A percentile compares a stretch with the other conserved stretches of the same genome.
These are phyloP conservation scores for Chrysemys picta DNA, from an alignment of 2,113 vertebrate genomes.

Conservation along the genomic window DNA sequence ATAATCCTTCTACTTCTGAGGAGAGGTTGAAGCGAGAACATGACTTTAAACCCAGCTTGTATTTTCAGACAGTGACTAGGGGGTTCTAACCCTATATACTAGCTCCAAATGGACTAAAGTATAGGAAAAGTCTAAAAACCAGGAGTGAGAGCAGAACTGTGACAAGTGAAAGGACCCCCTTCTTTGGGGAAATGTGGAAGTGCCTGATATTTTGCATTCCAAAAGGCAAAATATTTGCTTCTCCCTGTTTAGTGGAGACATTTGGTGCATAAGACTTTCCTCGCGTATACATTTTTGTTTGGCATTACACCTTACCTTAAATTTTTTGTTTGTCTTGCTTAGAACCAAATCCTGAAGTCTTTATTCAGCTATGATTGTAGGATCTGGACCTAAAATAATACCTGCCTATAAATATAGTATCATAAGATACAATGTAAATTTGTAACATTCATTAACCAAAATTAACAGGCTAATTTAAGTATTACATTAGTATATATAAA, in stretches of 20 bases:
- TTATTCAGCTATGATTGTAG: not conserved
- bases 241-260: not conserved
- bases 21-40: not conserved
- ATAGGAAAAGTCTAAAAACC: not conserved
- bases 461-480: not conserved
- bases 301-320: not conserved
- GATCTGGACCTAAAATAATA: not conserved
- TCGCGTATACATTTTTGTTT: not conserved
- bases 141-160: not conserved
- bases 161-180: not conserved
- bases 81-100: not conserved
- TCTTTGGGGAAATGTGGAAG: not conserved
- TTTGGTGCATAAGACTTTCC: not conserved
- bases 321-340: not conserved
- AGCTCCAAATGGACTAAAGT: not conserved
- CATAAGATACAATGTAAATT: not conserved
- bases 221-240: not conserved
- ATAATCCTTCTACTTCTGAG: not conserved
- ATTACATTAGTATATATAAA: not conserved
- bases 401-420: not conserved
- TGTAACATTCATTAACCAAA: constrained; percentile 3
- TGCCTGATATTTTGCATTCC: not conserved
- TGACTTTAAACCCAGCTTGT: not conserved
- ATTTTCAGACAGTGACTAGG: not conserved
- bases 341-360: not conserved